phyloP scores from a whole-genome alignment of 2,888 invertebrate genomes.

The Ceratothoa steindachneri region DNA sequence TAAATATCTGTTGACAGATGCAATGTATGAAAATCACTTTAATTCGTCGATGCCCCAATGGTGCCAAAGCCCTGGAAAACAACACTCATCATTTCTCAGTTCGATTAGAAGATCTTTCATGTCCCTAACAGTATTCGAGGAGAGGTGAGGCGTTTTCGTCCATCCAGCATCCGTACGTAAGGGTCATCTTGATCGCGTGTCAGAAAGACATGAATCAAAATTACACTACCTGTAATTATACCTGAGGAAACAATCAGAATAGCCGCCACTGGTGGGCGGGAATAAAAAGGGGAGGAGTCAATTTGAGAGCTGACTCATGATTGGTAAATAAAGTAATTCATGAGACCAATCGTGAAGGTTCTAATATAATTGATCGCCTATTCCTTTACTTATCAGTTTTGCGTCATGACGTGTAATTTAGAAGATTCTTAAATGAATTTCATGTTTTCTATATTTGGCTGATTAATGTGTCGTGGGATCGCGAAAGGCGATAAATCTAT shows the following conservation, averaged over 20 bases:
- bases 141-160: neutral
- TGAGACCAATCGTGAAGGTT: constrained; percentile 3
- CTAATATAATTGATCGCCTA: constrained; percentile 15
- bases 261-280: constrained; percentile 10
- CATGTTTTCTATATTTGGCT: constrained; percentile 15
- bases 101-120: neutral
- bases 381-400: constrained; percentile 13
- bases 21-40: neutral
- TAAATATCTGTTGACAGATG: neutral
- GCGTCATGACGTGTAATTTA: constrained; percentile 12
- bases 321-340: constrained; percentile 7
- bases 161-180: neutral
- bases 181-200: neutral
- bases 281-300: constrained; percentile 11
- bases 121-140: no score
- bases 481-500: constrained; percentile 8
- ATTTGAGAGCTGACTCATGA: neutral
- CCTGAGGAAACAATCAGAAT: constrained; percentile 15
- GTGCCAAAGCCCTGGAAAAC: neutral
- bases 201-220: neutral
- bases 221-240: constrained; percentile 15
- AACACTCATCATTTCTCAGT: neutral
- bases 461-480: constrained; percentile 8
- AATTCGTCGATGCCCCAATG: neutral
- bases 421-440: constrained; percentile 12